Evolutionary conservation across 2,113 vertebrate species (phyloP).

Genomic region (Thinocorus orbignyianus): DNA sequence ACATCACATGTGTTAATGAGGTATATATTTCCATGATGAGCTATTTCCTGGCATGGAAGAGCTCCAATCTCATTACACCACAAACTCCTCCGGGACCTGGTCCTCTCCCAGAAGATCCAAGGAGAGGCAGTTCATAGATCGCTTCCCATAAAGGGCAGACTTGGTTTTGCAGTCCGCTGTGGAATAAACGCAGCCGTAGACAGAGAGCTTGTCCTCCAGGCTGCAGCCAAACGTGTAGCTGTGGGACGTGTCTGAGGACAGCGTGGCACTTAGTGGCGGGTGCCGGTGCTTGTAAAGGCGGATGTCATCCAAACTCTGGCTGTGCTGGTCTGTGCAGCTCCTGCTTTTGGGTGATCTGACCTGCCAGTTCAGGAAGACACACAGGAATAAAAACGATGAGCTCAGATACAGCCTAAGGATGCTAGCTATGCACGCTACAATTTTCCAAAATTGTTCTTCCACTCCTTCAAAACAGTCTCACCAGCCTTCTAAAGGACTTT

Average conservation of each 20-base stretch:
- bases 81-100: constrained; percentile 80
- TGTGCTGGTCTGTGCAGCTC: constrained; percentile 69
- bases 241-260: constrained; percentile 76
- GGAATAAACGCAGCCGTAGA: constrained; percentile 68
- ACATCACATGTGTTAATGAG: constrained; percentile 42
- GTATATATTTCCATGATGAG: constrained; percentile 48
- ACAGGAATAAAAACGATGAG: neutral
- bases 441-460: neutral
- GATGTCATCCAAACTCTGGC: constrained; percentile 81
- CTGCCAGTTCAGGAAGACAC: constrained; percentile 60
- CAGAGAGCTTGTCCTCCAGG: constrained; percentile 63
- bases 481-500: neutral
- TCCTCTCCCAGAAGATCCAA: constrained; percentile 81
- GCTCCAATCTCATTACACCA: constrained; percentile 71
- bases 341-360: constrained; percentile 41
- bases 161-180: constrained; percentile 74
- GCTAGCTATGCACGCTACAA: neutral
- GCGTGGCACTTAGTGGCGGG: constrained; percentile 33
- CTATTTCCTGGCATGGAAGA: neutral
- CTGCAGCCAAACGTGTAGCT: constrained; percentile 79
- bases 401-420: neutral
- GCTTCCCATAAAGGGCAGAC: constrained; percentile 78
- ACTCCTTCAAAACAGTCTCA: neutral
- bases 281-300: constrained; percentile 62
- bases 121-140: constrained; percentile 82